Evolutionary conservation across 1,140 invertebrate genomes (phyloP), one percentile per base, ranked within the genome.

Genomic region (Marisa cornuarietis): DNA sequence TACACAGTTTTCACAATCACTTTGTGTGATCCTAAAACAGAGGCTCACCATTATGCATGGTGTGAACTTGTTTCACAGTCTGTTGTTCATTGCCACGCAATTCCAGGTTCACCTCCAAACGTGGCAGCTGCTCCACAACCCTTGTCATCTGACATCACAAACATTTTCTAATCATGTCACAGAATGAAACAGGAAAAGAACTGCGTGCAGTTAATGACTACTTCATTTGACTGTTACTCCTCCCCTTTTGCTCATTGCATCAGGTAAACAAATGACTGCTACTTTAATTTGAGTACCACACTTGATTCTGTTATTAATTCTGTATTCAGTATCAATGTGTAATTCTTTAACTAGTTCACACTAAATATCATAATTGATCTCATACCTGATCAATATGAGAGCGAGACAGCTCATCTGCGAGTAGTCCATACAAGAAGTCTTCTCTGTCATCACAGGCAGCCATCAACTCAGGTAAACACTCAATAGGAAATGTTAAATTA

Each of bases 391-490:
- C 89, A 77, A 94, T 91, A 79, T 93, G 88, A 13, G 87, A 83
- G 73, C 91, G 89, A 8, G 88, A 87, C 76, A 94, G 88, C 61
- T 93, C 90, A 63, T 87, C 84, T 54, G 87, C 82, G 62, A 93
- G 88, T 85, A 92, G 84, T 18, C 86, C 85, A 16, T 87, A 82
- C 20, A 94, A 84, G 49, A 83, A 84, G 81, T 92, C 89, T 82
- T 91, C 92, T 83, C 90, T 90, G 10, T 91, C 89, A 62, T 84
- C 82, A 66, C 91, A 87, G 4, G 79, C 82, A 0, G 88, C 83
- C 71, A 93, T 92, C 66, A 94, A 88, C 79, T 91, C 87, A 20
- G 94, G 94, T 42, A 95, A 87, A 81, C 89, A 91, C 18, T 92
- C 90, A 69, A 91, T 85, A 20, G 83, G 78, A 18, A 54, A 76